Evolutionary conservation across 2,113 vertebrate species (phyloP).

Genomic region (Gasterosteus aculeatus): DNA sequence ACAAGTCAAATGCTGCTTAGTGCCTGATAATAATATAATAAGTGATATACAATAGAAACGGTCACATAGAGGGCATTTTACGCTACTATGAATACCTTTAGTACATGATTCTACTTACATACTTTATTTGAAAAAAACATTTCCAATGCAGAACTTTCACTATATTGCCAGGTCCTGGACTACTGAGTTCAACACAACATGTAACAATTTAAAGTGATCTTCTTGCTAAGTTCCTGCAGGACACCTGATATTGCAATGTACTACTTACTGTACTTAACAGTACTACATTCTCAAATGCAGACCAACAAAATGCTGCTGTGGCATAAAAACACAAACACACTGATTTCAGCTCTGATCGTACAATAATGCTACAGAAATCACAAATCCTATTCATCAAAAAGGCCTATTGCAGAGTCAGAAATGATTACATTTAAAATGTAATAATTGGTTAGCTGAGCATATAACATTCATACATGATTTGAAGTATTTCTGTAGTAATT

Average conservation of each 20-base stretch:
- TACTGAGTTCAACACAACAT: not conserved
- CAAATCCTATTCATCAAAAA: not conserved
- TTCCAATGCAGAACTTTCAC: not conserved
- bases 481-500: not conserved
- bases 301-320: not conserved
- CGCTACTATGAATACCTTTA: not conserved
- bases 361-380: not conserved
- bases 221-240: not conserved
- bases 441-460: constrained; percentile 24
- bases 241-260: not conserved
- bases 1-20: not conserved
- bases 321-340: not conserved
- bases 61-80: not conserved
- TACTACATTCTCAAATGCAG: not conserved
- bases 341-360: not conserved
- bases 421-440: not conserved
- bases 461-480: not conserved
- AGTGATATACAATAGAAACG: not conserved
- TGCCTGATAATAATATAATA: not conserved
- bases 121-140: not conserved
- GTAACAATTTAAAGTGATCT: not conserved
- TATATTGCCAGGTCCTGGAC: not conserved
- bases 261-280: not conserved
- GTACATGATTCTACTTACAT: not conserved
- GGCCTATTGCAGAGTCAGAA: not conserved